Evolutionary conservation across 2,113 vertebrate genomes (phyloP).

Genomic region (Macrotus californicus): DNA sequence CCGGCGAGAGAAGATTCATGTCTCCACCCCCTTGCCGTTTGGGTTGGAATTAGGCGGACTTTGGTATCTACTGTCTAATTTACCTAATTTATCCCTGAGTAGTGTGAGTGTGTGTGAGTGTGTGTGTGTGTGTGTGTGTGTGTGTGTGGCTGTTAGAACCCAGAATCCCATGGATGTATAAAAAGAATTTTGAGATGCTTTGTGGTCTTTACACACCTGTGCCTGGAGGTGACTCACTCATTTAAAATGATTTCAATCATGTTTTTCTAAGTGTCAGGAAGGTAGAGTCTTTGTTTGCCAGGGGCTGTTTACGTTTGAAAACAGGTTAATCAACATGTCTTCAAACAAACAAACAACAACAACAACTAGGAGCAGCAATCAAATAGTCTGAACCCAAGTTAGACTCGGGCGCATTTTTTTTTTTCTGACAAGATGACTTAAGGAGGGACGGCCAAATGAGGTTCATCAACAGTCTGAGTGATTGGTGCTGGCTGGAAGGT

Average conservation of each 20-base stretch:
- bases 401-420: not conserved
- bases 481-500: not conserved
- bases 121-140: not conserved
- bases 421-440: not conserved
- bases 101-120: not conserved
- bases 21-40: not conserved
- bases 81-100: not conserved
- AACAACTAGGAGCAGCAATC: not conserved
- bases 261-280: slow-evolving; percentile 66
- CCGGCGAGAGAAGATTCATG: not conserved
- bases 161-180: not conserved
- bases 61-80: not conserved
- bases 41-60: not conserved
- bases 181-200: not conserved
- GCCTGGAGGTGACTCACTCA: slow-evolving; percentile 47
- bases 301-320: slow-evolving; percentile 36
- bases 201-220: slow-evolving; percentile 8
- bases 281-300: slow-evolving; percentile 7
- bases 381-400: not conserved
- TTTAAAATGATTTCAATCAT: slow-evolving; percentile 43
- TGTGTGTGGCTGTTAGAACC: not conserved
- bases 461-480: not conserved
- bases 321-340: not conserved
- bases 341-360: not conserved
- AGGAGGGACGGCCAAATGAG: not conserved